phyloP scores from a whole-genome alignment of 2,888 invertebrate species.

The Conomelus anceps region DNA sequence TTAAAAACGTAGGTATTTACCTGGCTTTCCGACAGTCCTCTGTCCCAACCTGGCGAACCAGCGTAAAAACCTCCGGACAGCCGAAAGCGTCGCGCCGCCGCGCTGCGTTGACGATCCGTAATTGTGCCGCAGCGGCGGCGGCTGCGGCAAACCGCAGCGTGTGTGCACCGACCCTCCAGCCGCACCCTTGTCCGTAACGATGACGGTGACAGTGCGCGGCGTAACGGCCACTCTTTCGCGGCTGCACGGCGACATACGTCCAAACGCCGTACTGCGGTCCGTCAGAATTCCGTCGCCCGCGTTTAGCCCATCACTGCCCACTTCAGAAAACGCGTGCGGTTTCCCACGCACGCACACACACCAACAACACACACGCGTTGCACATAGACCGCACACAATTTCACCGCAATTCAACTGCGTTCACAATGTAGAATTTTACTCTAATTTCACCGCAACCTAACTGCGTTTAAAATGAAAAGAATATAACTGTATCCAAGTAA shows the following conservation, averaged over 20 bases:
- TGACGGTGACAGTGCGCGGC: slow-evolving; percentile 1
- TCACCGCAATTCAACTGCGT: not conserved
- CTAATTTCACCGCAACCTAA: too few relatives aligned
- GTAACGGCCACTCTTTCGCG: slow-evolving; percentile 8
- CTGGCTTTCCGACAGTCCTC: slow-evolving; percentile 14
- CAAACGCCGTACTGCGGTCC: not conserved
- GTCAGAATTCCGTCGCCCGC: not conserved
- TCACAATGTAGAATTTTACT: not conserved
- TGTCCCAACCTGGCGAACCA: slow-evolving; percentile 16
- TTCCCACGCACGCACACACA: not conserved
- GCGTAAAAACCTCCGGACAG: slow-evolving; percentile 1
- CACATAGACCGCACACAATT: not conserved
- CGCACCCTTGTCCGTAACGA: not conserved
- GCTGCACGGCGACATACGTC: slow-evolving; percentile 14
- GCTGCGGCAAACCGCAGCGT: not conserved
- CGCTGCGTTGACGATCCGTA: not conserved
- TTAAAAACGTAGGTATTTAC: too few relatives aligned
- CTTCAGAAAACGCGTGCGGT: not conserved
- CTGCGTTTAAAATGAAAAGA: too few relatives aligned
- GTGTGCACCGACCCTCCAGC: slow-evolving; percentile 2
- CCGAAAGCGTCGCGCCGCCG: not conserved
- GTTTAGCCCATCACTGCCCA: not conserved
- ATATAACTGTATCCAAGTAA: too few relatives aligned
- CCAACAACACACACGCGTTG: not conserved
- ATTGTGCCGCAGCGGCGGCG: not conserved